Percentiles rank a stretch among this genome's conserved stretches.
Conservation (phyloP, 2,888 invertebrate species). For the Cryptosula pallasiana region DNA sequence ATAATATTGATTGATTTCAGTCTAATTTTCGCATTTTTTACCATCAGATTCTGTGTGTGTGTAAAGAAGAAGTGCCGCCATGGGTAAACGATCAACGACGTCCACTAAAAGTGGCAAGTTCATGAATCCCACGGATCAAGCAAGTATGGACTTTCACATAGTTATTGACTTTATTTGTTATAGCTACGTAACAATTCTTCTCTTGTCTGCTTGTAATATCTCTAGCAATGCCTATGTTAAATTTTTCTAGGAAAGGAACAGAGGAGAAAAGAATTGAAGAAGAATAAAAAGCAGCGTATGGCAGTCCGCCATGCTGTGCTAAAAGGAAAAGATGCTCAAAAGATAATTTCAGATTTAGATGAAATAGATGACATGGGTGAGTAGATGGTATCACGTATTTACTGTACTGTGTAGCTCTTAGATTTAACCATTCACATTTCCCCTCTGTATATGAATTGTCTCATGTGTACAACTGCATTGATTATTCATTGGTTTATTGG, state of each 20-base stretch:
- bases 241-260: slow-evolving; percentile 85
- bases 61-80: slow-evolving; percentile 47
- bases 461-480: too few species aligned
- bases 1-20: too few species aligned
- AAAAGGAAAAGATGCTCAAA: slow-evolving; percentile 94
- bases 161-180: too few species aligned
- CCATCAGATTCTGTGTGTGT: neutral
- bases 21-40: neutral
- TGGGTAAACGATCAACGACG: slow-evolving; percentile 94
- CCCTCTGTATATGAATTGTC: too few species aligned
- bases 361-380: slow-evolving; percentile 97
- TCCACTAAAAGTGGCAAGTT: slow-evolving; percentile 99
- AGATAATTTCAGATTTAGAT: slow-evolving; percentile 90
- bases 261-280: slow-evolving; percentile 91
- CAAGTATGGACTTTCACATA: slow-evolving; percentile 80
- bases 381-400: too few species aligned
- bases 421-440: too few species aligned
- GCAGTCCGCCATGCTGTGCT: slow-evolving; percentile 92
- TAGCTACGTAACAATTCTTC: too few species aligned
- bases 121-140: slow-evolving; percentile 99
- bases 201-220: too few species aligned
- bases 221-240: neutral
- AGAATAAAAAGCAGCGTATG: slow-evolving; percentile 94
- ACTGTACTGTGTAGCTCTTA: too few species aligned
- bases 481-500: too few species aligned